Evolutionary conservation across 2,797 vertebrate species (phyloP).

Genomic region (Falco berigora): DNA sequence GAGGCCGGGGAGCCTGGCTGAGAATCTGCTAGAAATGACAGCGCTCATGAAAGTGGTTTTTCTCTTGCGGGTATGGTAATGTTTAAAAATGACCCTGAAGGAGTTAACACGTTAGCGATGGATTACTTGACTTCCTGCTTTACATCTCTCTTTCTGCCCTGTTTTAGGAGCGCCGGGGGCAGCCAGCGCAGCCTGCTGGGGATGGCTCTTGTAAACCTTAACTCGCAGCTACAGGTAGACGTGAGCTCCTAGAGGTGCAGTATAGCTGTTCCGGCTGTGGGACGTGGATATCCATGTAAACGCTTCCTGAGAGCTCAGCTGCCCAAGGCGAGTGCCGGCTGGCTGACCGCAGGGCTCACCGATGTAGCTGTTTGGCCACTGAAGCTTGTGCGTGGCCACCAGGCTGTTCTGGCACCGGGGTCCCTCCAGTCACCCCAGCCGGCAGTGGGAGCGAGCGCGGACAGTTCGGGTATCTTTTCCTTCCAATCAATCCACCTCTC

Average conservation of each 20-base stretch:
- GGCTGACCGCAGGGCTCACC: accelerated
- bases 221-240: neutral
- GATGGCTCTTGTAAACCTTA: accelerated
- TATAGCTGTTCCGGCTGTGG: neutral
- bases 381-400: accelerated
- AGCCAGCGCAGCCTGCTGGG: no score
- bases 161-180: neutral
- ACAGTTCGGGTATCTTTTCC: neutral
- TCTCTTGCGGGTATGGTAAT: neutral
- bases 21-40: neutral
- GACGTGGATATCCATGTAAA: accelerated
- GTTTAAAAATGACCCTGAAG: neutral
- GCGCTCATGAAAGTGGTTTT: neutral
- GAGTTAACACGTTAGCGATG: neutral
- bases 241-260: neutral
- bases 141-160: accelerated
- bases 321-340: neutral
- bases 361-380: accelerated
- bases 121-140: neutral
- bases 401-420: neutral
- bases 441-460: neutral
- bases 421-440: neutral
- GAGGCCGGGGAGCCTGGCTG: accelerated
- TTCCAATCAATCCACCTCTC: neutral
- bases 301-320: neutral